phyloP scores from a whole-genome alignment of 2,113 vertebrate species.

The Osmerus mordax region DNA sequence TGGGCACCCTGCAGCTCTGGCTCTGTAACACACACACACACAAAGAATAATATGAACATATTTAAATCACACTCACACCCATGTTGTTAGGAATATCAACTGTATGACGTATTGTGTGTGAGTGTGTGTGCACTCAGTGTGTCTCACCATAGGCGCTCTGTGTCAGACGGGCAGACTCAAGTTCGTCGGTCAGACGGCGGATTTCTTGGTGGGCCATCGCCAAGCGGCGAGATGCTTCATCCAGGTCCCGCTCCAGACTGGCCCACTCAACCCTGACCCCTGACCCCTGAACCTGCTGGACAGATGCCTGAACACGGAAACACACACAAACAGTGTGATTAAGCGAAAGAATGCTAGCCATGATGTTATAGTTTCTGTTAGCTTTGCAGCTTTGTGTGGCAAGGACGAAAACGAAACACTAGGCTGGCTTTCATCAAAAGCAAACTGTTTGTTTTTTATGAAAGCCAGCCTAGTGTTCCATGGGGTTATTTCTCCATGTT shows the following conservation, averaged over 20 bases:
- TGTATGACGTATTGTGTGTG: background rate
- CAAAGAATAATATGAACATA: background rate
- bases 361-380: background rate
- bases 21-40: conserved; percentile 52
- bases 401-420: background rate
- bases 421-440: background rate
- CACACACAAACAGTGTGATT: background rate
- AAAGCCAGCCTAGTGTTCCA: too few species aligned
- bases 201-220: conserved; percentile 71
- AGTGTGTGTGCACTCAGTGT: too few species aligned
- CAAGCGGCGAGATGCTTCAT: conserved; percentile 65
- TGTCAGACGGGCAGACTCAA: conserved; percentile 67
- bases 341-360: background rate
- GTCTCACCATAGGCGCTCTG: conserved; percentile 66
- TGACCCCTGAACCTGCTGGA: conserved; percentile 45
- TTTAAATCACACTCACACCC: background rate
- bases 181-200: conserved; percentile 67
- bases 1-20: conserved; percentile 61
- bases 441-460: background rate
- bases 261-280: conserved; percentile 53
- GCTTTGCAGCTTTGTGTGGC: too few species aligned
- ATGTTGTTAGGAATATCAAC: background rate
- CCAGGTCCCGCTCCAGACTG: conserved; percentile 62
- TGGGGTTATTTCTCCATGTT: background rate
- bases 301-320: conserved; percentile 33